A percentile compares a stretch with the other conserved stretches of the same genome.
phyloP scores from a whole-genome alignment of 2,113 vertebrate genomes.

The Malurus cyaneus region DNA sequence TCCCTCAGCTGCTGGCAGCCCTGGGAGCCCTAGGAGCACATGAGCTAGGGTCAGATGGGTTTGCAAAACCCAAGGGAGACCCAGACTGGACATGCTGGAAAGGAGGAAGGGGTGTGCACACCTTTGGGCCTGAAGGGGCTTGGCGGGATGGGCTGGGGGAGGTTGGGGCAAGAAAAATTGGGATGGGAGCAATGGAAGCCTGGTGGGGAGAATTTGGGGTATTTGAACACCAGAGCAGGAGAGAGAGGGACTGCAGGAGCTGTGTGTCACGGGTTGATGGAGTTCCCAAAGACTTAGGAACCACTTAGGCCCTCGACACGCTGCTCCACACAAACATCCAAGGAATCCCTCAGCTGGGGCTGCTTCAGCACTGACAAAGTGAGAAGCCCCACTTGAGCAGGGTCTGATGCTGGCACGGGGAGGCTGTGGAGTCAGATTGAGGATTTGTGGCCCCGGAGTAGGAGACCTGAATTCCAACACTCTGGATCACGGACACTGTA shows the following conservation, averaged over 20 bases:
- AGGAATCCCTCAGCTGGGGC: background rate
- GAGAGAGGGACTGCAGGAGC: background rate
- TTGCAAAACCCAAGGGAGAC: background rate
- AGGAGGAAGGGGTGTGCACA: background rate
- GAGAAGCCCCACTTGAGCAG: background rate
- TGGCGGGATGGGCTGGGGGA: background rate
- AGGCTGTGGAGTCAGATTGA: background rate
- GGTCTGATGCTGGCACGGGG: background rate
- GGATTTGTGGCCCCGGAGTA: background rate
- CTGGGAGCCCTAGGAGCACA: fast-evolving
- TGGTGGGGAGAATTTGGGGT: background rate
- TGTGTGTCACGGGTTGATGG: background rate
- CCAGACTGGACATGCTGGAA: background rate
- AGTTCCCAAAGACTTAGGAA: background rate
- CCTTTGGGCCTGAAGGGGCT: background rate
- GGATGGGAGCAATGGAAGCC: background rate
- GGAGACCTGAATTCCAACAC: background rate
- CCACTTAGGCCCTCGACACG: background rate
- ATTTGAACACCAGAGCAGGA: background rate
- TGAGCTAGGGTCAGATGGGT: fast-evolving
- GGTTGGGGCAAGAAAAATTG: background rate
- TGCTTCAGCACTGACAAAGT: fast-evolving
- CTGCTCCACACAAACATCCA: background rate
- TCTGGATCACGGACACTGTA: background rate
- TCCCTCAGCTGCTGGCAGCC: background rate